These are phyloP conservation scores for Chitala chitala DNA, from an alignment of 2,113 vertebrate genomes.

Conservation along the genomic window DNA sequence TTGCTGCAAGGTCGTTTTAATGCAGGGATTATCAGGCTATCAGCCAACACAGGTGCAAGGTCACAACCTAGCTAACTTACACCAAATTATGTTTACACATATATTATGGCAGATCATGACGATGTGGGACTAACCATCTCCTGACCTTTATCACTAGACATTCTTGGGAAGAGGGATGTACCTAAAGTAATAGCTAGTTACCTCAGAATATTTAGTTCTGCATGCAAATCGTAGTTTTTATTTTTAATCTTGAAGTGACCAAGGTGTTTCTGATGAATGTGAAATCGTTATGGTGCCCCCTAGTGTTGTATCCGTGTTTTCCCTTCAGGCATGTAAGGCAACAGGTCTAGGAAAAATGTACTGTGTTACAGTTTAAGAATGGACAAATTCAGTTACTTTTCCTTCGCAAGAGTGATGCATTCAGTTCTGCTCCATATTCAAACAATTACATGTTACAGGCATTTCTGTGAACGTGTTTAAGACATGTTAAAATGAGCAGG, in stretches of 20 bases:
- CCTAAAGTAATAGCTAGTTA: neutral
- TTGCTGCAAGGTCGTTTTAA: neutral
- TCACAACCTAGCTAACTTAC: neutral
- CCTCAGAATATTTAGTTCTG: neutral
- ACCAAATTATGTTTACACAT: neutral
- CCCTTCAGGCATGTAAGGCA: neutral
- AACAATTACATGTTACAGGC: too few relatives aligned
- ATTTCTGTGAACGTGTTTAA: too few relatives aligned
- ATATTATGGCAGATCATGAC: neutral
- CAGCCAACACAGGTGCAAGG: neutral
- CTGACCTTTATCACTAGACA: neutral
- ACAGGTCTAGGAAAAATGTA: neutral
- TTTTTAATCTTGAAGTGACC: neutral
- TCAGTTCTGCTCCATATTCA: too few relatives aligned
- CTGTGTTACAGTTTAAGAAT: neutral
- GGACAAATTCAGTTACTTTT: too few relatives aligned
- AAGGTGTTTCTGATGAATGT: neutral
- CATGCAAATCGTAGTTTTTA: neutral
- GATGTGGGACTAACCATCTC: too few relatives aligned
- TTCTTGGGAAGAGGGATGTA: neutral
- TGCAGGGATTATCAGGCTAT: too few relatives aligned
- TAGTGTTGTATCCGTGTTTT: constrained; percentile 14
- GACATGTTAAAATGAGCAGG: too few relatives aligned
- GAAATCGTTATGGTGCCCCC: constrained; percentile 19
- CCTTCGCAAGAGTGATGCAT: too few relatives aligned